Conservation (phyloP, 2,888 invertebrate species). For the Apotomis turbidana region DNA sequence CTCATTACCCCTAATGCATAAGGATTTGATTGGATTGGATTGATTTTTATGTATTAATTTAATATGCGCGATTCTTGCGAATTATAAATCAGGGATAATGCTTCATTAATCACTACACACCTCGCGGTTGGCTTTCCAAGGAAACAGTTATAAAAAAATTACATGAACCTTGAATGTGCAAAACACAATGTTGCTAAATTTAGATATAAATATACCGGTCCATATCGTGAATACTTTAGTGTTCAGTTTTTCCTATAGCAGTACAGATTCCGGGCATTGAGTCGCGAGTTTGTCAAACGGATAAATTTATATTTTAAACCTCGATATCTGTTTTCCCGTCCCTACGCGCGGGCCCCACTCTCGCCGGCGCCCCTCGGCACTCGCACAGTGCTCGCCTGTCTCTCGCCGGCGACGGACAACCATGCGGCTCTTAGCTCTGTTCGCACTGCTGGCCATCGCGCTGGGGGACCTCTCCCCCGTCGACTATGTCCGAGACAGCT, state of each 20-base stretch:
- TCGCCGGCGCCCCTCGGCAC: conserved; percentile 56
- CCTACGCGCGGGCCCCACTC: conserved; percentile 62
- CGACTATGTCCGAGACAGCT: conserved; percentile 85
- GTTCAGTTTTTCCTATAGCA: not conserved
- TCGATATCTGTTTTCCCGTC: conserved; percentile 48
- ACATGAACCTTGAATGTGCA: not conserved
- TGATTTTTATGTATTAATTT: too few relatives aligned
- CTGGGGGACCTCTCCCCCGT: conserved; percentile 71
- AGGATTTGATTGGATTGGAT: too few relatives aligned
- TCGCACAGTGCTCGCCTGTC: conserved; percentile 60
- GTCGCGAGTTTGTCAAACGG: not conserved
- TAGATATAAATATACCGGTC: not conserved
- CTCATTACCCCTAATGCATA: too few relatives aligned
- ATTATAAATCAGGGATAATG: too few relatives aligned
- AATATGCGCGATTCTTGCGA: too few relatives aligned
- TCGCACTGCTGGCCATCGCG: conserved; percentile 56
- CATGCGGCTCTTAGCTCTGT: conserved; percentile 70
- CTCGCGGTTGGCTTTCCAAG: too few relatives aligned
- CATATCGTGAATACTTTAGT: not conserved
- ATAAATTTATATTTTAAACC: conserved; percentile 4
- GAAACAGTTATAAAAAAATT: too few relatives aligned
- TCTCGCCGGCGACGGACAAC: conserved; percentile 55
- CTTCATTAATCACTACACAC: too few relatives aligned
- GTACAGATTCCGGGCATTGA: not conserved
- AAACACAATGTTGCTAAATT: conserved; percentile 1